Conservation (phyloP, 1,140 invertebrate genomes). For the Venustaconcha ellipsiformis region DNA sequence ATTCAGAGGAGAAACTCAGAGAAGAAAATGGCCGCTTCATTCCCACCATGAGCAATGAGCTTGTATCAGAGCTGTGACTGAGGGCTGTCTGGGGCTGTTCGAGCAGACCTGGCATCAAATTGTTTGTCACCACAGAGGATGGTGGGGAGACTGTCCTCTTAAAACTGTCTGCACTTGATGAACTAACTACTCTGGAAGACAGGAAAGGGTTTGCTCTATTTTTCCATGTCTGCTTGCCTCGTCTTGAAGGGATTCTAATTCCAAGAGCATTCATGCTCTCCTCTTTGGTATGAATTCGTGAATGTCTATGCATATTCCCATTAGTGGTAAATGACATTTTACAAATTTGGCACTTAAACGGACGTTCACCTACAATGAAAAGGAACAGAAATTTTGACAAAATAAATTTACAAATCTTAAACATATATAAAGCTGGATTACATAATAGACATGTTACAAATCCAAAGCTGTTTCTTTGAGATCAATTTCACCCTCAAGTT, state of each 20-base stretch:
- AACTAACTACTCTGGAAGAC: too few species aligned
- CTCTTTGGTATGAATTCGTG: slow-evolving; percentile 76
- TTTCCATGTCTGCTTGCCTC: background rate
- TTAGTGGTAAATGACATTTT: slow-evolving; percentile 88
- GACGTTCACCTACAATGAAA: slow-evolving; percentile 60
- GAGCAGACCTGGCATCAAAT: slow-evolving; percentile 1
- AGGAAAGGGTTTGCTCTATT: too few species aligned
- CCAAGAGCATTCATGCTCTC: slow-evolving; percentile 39
- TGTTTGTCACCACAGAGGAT: slow-evolving; percentile 2
- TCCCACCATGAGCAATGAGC: background rate
- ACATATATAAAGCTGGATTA: background rate
- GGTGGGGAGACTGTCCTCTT: slow-evolving; percentile 3
- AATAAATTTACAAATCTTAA: slow-evolving; percentile 6
- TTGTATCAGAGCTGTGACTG: too few species aligned
- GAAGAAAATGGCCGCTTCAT: slow-evolving; percentile 25
- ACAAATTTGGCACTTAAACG: slow-evolving; percentile 80
- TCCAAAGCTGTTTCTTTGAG: background rate
- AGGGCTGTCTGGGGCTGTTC: slow-evolving; percentile 6
- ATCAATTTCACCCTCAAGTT: background rate
- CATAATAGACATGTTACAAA: background rate
- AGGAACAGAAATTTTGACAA: background rate
- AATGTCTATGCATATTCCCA: slow-evolving; percentile 89
- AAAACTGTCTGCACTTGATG: too few species aligned
- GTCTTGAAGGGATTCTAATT: slow-evolving; percentile 18
- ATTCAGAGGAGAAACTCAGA: slow-evolving; percentile 15